A percentile compares a stretch with the other conserved stretches of the same genome.
These are phyloP conservation scores for Paraplagusia blochii DNA, from an alignment of 2,113 vertebrate genomes.

Conservation along the genomic window DNA sequence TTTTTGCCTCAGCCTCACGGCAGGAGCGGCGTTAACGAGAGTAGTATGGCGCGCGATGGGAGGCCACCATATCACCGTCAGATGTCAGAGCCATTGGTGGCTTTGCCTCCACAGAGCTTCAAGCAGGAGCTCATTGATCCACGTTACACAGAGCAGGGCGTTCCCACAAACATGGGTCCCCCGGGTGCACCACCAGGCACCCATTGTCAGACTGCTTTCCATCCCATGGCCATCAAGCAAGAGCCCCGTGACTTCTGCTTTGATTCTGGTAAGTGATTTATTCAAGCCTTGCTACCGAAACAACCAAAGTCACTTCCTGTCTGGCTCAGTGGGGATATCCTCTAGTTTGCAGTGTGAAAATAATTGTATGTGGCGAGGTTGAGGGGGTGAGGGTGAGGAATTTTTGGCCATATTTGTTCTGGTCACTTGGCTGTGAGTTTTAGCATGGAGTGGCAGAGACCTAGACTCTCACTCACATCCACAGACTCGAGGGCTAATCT, in stretches of 20 bases:
- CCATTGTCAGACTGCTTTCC: slow-evolving; percentile 75
- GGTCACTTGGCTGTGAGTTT: slow-evolving; percentile 63
- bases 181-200: slow-evolving; percentile 25
- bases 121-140: slow-evolving; percentile 92
- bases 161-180: slow-evolving; percentile 74
- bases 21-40: slow-evolving; percentile 39
- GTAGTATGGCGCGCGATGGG: slow-evolving; percentile 73
- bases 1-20: slow-evolving; percentile 78
- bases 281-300: not conserved
- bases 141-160: slow-evolving; percentile 83
- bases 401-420: slow-evolving; percentile 54
- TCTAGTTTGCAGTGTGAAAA: slow-evolving; percentile 7
- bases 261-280: slow-evolving; percentile 84
- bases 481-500: slow-evolving; percentile 21
- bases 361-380: slow-evolving; percentile 7
- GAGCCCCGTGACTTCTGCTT: slow-evolving; percentile 95
- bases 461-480: slow-evolving; percentile 10
- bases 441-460: slow-evolving; percentile 40
- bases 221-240: slow-evolving; percentile 92
- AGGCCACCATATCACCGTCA: slow-evolving; percentile 90
- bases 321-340: too few species aligned
- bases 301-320: too few species aligned
- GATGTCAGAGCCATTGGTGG: slow-evolving; percentile 89
- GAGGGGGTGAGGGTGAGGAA: slow-evolving; percentile 59
- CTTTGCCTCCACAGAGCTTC: slow-evolving; percentile 86